Evolutionary conservation across 2,113 vertebrate species (phyloP).

Genomic region (Phocoena sinus): DNA sequence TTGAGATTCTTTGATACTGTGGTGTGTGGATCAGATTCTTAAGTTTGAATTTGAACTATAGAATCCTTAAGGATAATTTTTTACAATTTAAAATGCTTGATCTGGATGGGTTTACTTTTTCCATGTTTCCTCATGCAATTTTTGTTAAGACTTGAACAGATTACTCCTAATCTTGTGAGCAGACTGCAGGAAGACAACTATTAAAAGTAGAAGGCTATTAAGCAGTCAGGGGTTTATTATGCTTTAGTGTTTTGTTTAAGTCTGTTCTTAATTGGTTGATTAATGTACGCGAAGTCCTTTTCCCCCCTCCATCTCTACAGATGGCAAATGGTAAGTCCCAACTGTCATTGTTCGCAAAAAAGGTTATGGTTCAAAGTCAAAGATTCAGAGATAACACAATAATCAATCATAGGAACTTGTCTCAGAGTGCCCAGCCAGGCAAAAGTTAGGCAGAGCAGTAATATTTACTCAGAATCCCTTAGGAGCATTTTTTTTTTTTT

Average conservation of each 20-base stretch:
- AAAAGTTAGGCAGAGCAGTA: slow-evolving; percentile 78
- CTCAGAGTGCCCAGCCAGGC: slow-evolving; percentile 82
- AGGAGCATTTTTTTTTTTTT: background rate
- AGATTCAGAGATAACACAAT: slow-evolving; percentile 84
- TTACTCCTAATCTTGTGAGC: slow-evolving; percentile 67
- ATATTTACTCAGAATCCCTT: slow-evolving; percentile 59
- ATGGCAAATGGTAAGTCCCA: slow-evolving; percentile 86
- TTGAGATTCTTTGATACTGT: background rate
- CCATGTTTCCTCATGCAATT: background rate
- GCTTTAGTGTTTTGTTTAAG: slow-evolving; percentile 84
- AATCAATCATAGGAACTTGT: slow-evolving; percentile 86
- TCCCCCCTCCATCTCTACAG: slow-evolving; percentile 80
- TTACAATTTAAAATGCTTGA: slow-evolving; percentile 38
- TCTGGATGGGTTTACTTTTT: background rate
- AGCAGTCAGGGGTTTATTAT: slow-evolving; percentile 82
- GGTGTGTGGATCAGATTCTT: background rate
- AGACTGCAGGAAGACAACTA: slow-evolving; percentile 76
- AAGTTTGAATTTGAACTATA: slow-evolving; percentile 13
- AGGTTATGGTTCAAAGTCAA: slow-evolving; percentile 90
- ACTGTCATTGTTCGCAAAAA: slow-evolving; percentile 81
- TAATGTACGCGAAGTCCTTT: slow-evolving; percentile 81
- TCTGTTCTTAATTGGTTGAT: slow-evolving; percentile 85
- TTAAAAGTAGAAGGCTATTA: slow-evolving; percentile 81
- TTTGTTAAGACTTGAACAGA: slow-evolving; percentile 64
- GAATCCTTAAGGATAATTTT: slow-evolving; percentile 15